phyloP scores from a whole-genome alignment of 2,797 vertebrate species.

The Macrochelys suwanniensis region DNA sequence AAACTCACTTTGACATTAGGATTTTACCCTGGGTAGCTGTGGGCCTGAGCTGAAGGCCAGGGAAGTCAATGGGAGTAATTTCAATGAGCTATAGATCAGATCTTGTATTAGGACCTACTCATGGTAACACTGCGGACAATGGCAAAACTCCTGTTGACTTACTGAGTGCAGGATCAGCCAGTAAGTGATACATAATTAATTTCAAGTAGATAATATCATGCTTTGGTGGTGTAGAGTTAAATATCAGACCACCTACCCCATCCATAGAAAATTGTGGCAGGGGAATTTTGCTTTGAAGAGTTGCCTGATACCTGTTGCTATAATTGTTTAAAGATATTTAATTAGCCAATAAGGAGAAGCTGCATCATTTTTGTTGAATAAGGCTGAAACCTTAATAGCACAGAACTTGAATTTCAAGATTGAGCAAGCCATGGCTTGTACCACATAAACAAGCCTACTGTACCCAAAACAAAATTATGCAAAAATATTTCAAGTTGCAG shows the following conservation, averaged over 20 bases:
- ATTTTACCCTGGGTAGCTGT: rapidly evolving
- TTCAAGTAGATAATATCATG: neutral
- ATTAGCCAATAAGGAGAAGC: slow-evolving; percentile 35
- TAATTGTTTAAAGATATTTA: slow-evolving; percentile 36
- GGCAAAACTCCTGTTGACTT: neutral
- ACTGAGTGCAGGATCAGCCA: neutral
- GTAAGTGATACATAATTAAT: neutral
- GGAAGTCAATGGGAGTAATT: neutral
- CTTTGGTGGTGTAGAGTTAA: rapidly evolving
- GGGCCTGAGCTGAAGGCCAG: neutral
- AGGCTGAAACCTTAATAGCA: slow-evolving; percentile 65
- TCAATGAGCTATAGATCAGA: slow-evolving; percentile 14
- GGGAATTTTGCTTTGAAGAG: neutral
- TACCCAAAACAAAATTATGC: slow-evolving; percentile 81
- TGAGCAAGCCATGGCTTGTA: slow-evolving; percentile 79
- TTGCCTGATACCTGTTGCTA: neutral
- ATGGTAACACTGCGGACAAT: neutral
- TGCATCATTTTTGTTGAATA: slow-evolving; percentile 71
- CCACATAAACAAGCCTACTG: slow-evolving; percentile 74
- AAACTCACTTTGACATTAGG: neutral
- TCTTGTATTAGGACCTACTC: neutral
- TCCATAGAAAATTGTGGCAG: neutral
- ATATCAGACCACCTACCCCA: neutral
- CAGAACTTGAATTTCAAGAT: slow-evolving; percentile 76
- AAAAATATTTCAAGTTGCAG: slow-evolving; percentile 59